Percentiles rank a stretch among this genome's conserved stretches.
Evolutionary conservation across 2,113 vertebrate genomes (phyloP).

Genomic region (Peucedramus taeniatus): DNA sequence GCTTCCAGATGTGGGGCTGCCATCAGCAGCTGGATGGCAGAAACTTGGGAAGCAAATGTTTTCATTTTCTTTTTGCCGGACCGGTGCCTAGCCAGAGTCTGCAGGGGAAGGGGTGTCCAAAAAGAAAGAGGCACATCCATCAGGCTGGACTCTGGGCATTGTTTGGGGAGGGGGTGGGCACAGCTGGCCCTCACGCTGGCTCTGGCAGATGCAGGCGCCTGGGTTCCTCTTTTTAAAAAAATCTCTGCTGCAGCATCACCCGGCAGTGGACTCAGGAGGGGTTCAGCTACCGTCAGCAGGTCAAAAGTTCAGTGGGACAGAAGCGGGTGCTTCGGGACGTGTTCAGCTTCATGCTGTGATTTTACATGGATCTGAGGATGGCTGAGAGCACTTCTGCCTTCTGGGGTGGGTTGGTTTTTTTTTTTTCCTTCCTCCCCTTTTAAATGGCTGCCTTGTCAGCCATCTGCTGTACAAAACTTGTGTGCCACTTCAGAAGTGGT

Average conservation of each 20-base stretch:
- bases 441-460: constrained; percentile 25
- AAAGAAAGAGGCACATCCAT: constrained; percentile 55
- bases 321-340: neutral
- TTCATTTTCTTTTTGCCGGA: neutral
- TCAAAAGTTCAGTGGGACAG: constrained; percentile 72
- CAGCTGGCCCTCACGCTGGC: constrained; percentile 48
- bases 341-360: neutral
- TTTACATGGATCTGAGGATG: neutral
- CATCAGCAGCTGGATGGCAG: constrained; percentile 10
- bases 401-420: neutral
- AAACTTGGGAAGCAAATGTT: constrained; percentile 47
- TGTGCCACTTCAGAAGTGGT: neutral
- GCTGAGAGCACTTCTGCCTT: neutral
- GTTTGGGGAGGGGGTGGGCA: constrained; percentile 33
- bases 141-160: constrained; percentile 25
- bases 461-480: constrained; percentile 52
- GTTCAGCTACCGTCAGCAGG: constrained; percentile 38
- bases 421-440: neutral
- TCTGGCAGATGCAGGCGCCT: constrained; percentile 58
- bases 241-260: neutral
- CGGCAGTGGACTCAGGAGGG: constrained; percentile 8
- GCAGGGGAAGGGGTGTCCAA: neutral
- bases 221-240: constrained; percentile 58
- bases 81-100: neutral
- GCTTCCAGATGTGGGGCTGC: neutral